Evolutionary conservation across 2,888 invertebrate species (phyloP).

Genomic region (Epinotia demarniana): DNA sequence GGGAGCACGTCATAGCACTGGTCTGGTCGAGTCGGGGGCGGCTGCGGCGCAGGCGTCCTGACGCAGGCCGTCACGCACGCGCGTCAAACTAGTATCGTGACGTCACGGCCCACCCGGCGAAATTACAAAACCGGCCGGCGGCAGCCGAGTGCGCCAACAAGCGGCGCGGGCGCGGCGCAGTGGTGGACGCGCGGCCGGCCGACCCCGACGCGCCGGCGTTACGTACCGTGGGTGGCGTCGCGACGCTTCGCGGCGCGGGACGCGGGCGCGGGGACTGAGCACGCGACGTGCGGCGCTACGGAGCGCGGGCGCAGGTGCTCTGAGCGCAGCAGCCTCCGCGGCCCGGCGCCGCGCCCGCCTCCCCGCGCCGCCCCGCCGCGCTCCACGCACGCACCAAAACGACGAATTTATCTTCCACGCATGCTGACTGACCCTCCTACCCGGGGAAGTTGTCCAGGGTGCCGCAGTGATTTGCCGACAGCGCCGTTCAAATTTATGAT

Average conservation of each 20-base stretch:
- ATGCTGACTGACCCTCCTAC: slow-evolving; percentile 78
- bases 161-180: slow-evolving; percentile 66
- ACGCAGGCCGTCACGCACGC: slow-evolving; percentile 79
- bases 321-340: slow-evolving; percentile 87
- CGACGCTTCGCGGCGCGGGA: slow-evolving; percentile 69
- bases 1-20: slow-evolving; percentile 80
- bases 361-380: slow-evolving; percentile 71
- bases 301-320: slow-evolving; percentile 88
- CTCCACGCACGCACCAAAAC: slow-evolving; percentile 81
- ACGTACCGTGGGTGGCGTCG: slow-evolving; percentile 83
- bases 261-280: slow-evolving; percentile 79
- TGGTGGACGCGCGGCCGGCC: slow-evolving; percentile 81
- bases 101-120: slow-evolving; percentile 82
- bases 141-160: slow-evolving; percentile 68
- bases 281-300: slow-evolving; percentile 84
- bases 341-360: slow-evolving; percentile 85
- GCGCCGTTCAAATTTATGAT: slow-evolving; percentile 31
- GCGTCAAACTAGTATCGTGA: slow-evolving; percentile 83
- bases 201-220: slow-evolving; percentile 80
- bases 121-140: slow-evolving; percentile 82
- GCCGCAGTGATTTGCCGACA: slow-evolving; percentile 31
- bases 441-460: slow-evolving; percentile 72
- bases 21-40: slow-evolving; percentile 77
- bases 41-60: slow-evolving; percentile 72
- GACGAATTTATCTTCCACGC: slow-evolving; percentile 83